Percentiles rank a stretch among this genome's conserved stretches.
Evolutionary conservation across 2,888 invertebrate genomes (phyloP).

Genomic region (Portevinia maculata): DNA sequence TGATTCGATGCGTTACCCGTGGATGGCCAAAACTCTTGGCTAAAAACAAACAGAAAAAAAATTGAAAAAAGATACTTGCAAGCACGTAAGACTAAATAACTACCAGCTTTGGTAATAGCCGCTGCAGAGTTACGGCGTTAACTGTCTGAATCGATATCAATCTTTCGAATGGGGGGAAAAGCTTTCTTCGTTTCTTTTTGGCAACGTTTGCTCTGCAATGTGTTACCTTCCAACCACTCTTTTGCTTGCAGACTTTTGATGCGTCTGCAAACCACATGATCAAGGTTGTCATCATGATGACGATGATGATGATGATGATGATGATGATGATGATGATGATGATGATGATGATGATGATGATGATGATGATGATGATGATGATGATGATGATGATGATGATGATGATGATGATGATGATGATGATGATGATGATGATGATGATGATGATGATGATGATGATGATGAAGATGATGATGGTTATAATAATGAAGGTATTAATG

Average conservation of each 20-base stretch:
- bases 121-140: slow-evolving; percentile 39
- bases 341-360: not conserved
- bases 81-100: slow-evolving; percentile 23
- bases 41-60: slow-evolving; percentile 29
- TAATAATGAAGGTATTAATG: slow-evolving; percentile 6
- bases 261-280: slow-evolving; percentile 28
- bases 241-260: slow-evolving; percentile 57
- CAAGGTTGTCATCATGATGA: slow-evolving; percentile 11
- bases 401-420: slow-evolving; percentile 29
- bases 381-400: slow-evolving; percentile 14
- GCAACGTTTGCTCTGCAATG: slow-evolving; percentile 22
- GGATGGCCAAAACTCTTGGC: slow-evolving; percentile 43
- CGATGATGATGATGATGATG: slow-evolving; percentile 5
- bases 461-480: slow-evolving; percentile 9
- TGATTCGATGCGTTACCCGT: slow-evolving; percentile 39
- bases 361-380: slow-evolving; percentile 7
- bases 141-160: slow-evolving; percentile 13
- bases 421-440: slow-evolving; percentile 17
- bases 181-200: slow-evolving; percentile 53
- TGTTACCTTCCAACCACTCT: slow-evolving; percentile 34
- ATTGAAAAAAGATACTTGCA: slow-evolving; percentile 4
- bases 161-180: slow-evolving; percentile 41
- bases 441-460: slow-evolving; percentile 29
- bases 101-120: slow-evolving; percentile 49
- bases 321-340: slow-evolving; percentile 14